These are phyloP conservation scores for Prinia subflava DNA, from an alignment of 2,113 vertebrate genomes.

Conservation along the genomic window DNA sequence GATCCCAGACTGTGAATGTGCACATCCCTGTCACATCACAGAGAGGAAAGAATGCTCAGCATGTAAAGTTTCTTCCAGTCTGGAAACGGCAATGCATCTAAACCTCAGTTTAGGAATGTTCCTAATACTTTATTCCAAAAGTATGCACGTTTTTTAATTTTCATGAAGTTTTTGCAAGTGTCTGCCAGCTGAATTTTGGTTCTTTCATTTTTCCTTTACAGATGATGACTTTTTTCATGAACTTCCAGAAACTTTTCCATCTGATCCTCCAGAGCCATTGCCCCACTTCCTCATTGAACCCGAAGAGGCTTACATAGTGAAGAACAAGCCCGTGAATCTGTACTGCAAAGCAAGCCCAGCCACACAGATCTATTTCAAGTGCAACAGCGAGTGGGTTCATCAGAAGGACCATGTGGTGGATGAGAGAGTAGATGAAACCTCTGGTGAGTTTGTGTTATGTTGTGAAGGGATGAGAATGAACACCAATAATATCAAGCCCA, in stretches of 20 bases:
- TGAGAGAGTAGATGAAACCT: conserved; percentile 91
- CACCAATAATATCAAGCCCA: neutral
- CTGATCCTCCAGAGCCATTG: conserved; percentile 91
- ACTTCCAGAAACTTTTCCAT: conserved; percentile 95
- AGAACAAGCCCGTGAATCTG: conserved; percentile 92
- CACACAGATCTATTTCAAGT: conserved; percentile 97
- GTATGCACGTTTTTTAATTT: neutral
- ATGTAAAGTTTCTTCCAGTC: neutral
- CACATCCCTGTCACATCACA: neutral
- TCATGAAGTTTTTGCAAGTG: neutral
- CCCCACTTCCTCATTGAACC: conserved; percentile 95
- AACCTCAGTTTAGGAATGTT: neutral
- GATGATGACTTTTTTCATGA: conserved; percentile 94
- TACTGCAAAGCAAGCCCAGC: conserved; percentile 95
- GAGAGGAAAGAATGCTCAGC: neutral
- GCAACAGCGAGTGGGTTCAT: conserved; percentile 97
- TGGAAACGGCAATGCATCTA: neutral
- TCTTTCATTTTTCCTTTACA: conserved; percentile 51
- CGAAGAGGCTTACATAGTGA: conserved; percentile 94
- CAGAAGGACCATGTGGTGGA: conserved; percentile 95
- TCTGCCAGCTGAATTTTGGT: neutral
- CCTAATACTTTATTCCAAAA: neutral
- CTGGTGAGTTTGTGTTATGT: conserved; percentile 76
- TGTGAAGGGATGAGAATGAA: neutral
- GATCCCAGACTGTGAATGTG: neutral